phyloP scores from a whole-genome alignment of 1,140 invertebrate species.

The Drosophila nasuta region DNA sequence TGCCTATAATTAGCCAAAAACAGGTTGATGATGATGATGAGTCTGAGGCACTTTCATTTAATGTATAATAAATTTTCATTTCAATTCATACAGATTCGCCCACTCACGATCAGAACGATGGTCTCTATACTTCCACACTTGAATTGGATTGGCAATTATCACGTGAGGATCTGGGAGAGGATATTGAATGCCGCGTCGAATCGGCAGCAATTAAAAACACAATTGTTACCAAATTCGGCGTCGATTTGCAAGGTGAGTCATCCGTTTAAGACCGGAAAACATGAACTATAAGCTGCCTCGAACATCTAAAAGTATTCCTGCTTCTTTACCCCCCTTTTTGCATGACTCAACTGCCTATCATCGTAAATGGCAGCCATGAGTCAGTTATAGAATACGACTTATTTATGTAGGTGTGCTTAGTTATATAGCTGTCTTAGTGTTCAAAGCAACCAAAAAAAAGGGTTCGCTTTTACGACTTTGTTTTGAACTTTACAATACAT shows the following conservation, averaged over 20 bases:
- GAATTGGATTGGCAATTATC: conserved; percentile 89
- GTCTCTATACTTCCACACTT: conserved; percentile 88
- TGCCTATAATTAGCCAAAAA: conserved; percentile 45
- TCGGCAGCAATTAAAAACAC: conserved; percentile 89
- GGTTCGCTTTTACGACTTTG: conserved; percentile 49
- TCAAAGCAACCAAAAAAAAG: conserved; percentile 11
- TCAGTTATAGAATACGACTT: conserved; percentile 32
- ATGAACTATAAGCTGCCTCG: not conserved
- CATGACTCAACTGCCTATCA: conserved; percentile 28
- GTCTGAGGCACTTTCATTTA: not conserved
- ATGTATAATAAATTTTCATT: conserved; percentile 14
- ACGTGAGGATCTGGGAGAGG: conserved; percentile 90
- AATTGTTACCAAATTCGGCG: conserved; percentile 86
- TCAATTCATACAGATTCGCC: conserved; percentile 65
- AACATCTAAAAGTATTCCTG: not conserved
- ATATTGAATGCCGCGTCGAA: conserved; percentile 91
- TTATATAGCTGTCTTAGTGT: conserved; percentile 31
- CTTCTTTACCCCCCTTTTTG: not conserved
- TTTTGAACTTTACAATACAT: conserved; percentile 47
- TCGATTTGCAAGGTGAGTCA: conserved; percentile 92
- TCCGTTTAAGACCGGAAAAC: conserved; percentile 6
- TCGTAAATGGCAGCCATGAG: conserved; percentile 18
- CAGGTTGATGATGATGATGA: conserved; percentile 9
- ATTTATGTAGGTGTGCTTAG: conserved; percentile 47
- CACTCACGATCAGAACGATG: conserved; percentile 85